Conservation (phyloP, 2,113 vertebrate genomes). For the Perca fluviatilis region DNA sequence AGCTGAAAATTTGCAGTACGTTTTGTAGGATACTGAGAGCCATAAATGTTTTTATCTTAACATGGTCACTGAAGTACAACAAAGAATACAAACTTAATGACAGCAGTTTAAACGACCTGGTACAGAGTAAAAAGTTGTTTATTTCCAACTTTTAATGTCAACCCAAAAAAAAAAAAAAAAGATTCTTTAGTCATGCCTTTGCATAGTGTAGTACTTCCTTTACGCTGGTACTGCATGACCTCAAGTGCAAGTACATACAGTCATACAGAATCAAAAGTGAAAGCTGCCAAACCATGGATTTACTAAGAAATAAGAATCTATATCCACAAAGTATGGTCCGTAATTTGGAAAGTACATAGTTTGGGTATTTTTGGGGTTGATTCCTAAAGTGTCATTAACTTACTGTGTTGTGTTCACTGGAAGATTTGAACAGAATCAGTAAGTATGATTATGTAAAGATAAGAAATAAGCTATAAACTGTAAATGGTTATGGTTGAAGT, state of each 20-base stretch:
- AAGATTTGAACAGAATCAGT: not conserved
- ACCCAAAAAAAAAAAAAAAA: not conserved
- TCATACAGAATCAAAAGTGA: not conserved
- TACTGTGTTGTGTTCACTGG: not conserved
- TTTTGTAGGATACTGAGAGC: not conserved
- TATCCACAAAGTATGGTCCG: not conserved
- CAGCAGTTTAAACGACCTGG: not conserved
- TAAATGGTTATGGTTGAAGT: not conserved
- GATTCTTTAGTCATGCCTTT: not conserved
- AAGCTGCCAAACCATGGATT: not conserved
- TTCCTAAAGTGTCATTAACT: not conserved
- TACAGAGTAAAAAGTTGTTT: not conserved
- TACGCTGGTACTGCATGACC: not conserved
- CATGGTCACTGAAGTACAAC: not conserved
- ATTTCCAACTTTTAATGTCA: not conserved
- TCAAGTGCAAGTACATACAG: not conserved
- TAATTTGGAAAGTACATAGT: not conserved
- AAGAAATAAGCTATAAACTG: not conserved
- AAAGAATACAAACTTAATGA: not conserved
- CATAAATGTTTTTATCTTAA: not conserved
- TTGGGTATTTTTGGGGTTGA: not conserved
- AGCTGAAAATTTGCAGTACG: conserved; percentile 30
- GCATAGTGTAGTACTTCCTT: not conserved
- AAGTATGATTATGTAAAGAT: not conserved
- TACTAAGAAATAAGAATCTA: not conserved